Percentiles rank a stretch among this genome's conserved stretches.
Conservation (phyloP, 2,113 vertebrate species). For the Thinocorus orbignyianus region DNA sequence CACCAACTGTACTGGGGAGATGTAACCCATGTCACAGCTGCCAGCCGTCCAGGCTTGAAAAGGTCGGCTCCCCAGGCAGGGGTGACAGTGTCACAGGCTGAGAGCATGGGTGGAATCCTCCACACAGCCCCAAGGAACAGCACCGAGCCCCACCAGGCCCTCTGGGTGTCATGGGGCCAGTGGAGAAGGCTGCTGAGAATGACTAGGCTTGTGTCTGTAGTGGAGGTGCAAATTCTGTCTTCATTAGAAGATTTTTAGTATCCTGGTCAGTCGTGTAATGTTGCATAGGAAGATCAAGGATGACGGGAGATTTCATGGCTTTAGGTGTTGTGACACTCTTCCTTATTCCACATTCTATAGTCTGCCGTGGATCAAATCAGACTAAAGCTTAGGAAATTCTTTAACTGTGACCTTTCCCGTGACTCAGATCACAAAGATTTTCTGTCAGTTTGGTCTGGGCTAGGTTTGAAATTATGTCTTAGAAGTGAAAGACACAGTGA, state of each 20-base stretch:
- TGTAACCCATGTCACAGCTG: constrained; percentile 38
- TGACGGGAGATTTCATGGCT: not conserved
- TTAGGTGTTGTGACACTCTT: not conserved
- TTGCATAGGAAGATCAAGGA: not conserved
- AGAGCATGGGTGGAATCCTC: not conserved
- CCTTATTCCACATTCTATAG: not conserved
- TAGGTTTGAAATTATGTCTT: constrained; percentile 23
- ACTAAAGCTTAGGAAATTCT: not conserved
- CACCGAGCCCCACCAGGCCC: not conserved
- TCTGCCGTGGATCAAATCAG: not conserved
- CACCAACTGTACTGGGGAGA: not conserved
- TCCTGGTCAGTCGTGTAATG: not conserved
- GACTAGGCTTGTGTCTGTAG: not conserved
- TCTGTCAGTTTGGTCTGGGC: constrained; percentile 34
- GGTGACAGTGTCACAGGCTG: not conserved
- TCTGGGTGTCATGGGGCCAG: not conserved
- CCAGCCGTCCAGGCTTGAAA: not conserved
- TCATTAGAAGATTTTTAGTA: not conserved
- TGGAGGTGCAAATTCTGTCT: not conserved
- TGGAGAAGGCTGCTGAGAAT: not conserved
- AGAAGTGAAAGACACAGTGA: constrained; percentile 29
- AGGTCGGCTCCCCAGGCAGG: constrained; percentile 48
- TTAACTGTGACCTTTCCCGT: not conserved
- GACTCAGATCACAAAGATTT: constrained; percentile 27
- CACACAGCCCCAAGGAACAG: not conserved